These are phyloP conservation scores for Deladenus siricidicola DNA, from an alignment of 2,888 invertebrate species.

Conservation along the genomic window DNA sequence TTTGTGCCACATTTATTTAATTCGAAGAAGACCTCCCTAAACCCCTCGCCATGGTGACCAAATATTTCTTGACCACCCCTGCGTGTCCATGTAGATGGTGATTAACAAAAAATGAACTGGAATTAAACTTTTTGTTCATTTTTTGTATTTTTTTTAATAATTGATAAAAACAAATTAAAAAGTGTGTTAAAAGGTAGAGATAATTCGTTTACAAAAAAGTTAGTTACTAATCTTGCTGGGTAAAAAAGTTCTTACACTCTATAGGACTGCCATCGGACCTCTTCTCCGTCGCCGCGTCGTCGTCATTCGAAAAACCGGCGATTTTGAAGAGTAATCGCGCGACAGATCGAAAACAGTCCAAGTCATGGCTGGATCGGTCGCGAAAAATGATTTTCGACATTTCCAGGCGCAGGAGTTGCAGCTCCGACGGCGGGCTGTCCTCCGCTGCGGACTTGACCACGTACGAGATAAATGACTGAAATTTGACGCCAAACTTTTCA, in stretches of 20 bases:
- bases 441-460: neutral
- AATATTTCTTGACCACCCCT: no score
- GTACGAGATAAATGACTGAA: neutral
- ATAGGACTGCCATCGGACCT: neutral
- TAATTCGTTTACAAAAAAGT: no score
- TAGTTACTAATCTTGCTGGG: neutral
- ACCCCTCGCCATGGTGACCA: no score
- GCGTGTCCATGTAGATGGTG: no score
- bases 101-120: neutral
- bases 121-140: no score
- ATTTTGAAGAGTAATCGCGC: neutral
- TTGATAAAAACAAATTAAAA: no score
- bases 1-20: no score
- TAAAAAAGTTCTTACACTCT: neutral
- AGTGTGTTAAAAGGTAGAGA: no score
- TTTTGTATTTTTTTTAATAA: neutral
- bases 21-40: no score
- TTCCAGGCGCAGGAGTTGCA: conserved; percentile 7
- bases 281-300: neutral
- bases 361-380: conserved; percentile 17
- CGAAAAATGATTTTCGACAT: conserved; percentile 19
- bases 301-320: neutral
- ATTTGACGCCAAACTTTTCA: neutral
- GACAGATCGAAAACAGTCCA: conserved; percentile 3
- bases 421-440: neutral